Evolutionary conservation across 2,888 invertebrate species (phyloP), one percentile per base, ranked within the genome.

Genomic region (Allophyes oxyacanthae): DNA sequence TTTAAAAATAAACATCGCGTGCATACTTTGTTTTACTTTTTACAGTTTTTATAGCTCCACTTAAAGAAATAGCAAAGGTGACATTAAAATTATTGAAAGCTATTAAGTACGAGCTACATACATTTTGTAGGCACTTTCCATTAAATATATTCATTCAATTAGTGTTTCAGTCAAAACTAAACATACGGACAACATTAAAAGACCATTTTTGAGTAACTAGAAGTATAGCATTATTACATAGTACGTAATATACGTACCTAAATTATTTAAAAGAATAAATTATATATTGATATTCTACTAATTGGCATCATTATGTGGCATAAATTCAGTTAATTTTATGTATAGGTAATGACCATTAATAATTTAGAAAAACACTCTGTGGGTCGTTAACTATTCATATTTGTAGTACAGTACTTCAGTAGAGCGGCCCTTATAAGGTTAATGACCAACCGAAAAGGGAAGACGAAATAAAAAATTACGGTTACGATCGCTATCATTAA

Each of bases 401-500:
- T 44, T 40, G 40, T 41, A 64, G 58, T 52, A 56, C 58, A 65
- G 58, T 51, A 60, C 62, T 64, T 66, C 41, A 53, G 46, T 48
- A 60, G 53, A 65, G 50, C 46, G 55, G 58, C 56, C 52, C 56
- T 60, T 61, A 74, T 64, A 69, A 66, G 58, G 65, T 75, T 72
- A 75, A 75, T 74, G 71, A 68, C 55, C 63, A 64, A 59, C 69
- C 56, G 59, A 69, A 65, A 66, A 66, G 72, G 59, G 58, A 72
- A 72, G 72, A 74, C 56, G 59, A 72, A 72, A 75, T 75, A 75
- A 75, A 75, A 75, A 75, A 75, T 66, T 75, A 75, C 70, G 75
- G 72, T 75, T 75, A 75, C 75, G 72, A 75, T 58, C 61, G 66
- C 72, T 64, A 75, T 70, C 75, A 72, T 75, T 75, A 75, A 75